Evolutionary conservation across 2,888 invertebrate species (phyloP), one percentile per base, ranked within the genome.

Genomic region (Hydroisotoma schaefferi): DNA sequence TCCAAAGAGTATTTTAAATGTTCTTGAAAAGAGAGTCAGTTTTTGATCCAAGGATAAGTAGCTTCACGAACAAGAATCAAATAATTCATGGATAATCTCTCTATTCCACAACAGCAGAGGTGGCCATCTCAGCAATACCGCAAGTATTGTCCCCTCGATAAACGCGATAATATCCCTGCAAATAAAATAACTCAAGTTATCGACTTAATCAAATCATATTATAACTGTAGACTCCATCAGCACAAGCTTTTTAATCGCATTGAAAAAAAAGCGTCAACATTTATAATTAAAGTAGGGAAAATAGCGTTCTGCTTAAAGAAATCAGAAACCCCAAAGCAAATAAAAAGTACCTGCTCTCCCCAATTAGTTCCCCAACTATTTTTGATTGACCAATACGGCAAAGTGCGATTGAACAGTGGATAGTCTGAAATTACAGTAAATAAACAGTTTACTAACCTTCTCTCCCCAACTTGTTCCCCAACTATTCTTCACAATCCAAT

Each of bases 131-230:
- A 78, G 93, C 92, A 64, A 99, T 80, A 47, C 98, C 98, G 76
- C 98, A 94, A 1, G 92, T 90, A 59, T 97, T 94, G 76, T 90
- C 93, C 12, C 98, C 98, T 60, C 97, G 83, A 78, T 87, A 98
- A 57, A 97, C 87, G 69, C 92, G 83, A 77, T 94, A 97, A 77
- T 95, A 97, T 1, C 97, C 95, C 81, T 90, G 75, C 2, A 75
- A 75, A 61, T 74, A 61, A 59, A 65, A 63, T 27, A 51, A 61
- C 25, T n/a, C n/a, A n/a, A n/a, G n/a, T n/a, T n/a, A n/a, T n/a
- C n/a, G n/a, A n/a, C n/a, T n/a, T n/a, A n/a, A n/a, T n/a, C n/a
- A n/a, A n/a, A n/a, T n/a, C n/a, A n/a, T n/a, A n/a, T n/a, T n/a
- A n/a, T n/a, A n/a, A n/a, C n/a, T n/a, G n/a, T n/a, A n/a, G n/a